A percentile compares a stretch with the other conserved stretches of the same genome.
phyloP scores from a whole-genome alignment of 2,113 vertebrate species.

The Trinectes maculatus region DNA sequence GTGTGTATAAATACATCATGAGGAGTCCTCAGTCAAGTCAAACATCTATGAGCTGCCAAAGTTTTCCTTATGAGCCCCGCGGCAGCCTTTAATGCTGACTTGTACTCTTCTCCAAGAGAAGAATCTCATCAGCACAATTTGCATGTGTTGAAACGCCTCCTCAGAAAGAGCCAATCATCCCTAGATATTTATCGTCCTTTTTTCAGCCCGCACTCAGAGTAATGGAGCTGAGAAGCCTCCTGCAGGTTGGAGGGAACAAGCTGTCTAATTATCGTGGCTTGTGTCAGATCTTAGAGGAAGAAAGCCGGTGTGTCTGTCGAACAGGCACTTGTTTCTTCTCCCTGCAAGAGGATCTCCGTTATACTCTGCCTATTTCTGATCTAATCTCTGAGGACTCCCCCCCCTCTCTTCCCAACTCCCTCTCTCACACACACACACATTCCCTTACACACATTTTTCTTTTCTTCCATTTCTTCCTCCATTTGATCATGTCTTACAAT shows the following conservation, averaged over 20 bases:
- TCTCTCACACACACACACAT: conserved; percentile 12
- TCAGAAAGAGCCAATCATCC: conserved; percentile 58
- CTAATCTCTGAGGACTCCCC: conserved; percentile 47
- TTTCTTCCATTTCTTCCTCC: conserved; percentile 36
- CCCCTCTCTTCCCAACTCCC: conserved; percentile 2
- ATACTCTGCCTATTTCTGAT: conserved; percentile 63
- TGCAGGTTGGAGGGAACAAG: conserved; percentile 47
- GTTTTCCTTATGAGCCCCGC: conserved; percentile 36
- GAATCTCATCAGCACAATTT: conserved; percentile 53
- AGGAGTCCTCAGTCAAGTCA: neutral
- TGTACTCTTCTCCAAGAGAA: conserved; percentile 36
- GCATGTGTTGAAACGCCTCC: conserved; percentile 48
- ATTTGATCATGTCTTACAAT: conserved; percentile 55
- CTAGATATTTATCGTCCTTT: conserved; percentile 53
- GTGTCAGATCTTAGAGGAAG: conserved; percentile 66
- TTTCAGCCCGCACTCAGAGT: conserved; percentile 42
- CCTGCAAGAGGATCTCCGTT: conserved; percentile 36
- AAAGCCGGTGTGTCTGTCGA: conserved; percentile 59
- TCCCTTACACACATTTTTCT: conserved; percentile 38
- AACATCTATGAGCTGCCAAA: conserved; percentile 17
- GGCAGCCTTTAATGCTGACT: conserved; percentile 59
- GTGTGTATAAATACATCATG: conserved; percentile 1
- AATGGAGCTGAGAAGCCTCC: conserved; percentile 47
- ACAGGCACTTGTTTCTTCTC: conserved; percentile 52
- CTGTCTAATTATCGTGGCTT: conserved; percentile 65